Conservation (phyloP, 2,888 invertebrate genomes). For the Drosophila ochracea region DNA sequence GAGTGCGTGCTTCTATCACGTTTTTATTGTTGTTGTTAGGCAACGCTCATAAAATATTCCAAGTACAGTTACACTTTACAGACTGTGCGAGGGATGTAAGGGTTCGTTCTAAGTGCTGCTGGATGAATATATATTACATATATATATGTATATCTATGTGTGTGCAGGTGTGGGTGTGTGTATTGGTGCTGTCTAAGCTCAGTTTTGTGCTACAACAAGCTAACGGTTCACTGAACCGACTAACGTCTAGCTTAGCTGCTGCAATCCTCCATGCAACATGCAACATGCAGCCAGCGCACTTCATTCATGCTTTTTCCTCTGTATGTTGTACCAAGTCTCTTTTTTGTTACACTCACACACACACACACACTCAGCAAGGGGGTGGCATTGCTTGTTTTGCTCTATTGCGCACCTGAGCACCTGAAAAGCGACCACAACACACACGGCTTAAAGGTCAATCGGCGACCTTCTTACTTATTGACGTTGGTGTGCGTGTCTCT, state of each 20-base stretch:
- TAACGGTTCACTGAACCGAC: conserved; percentile 72
- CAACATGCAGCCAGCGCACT: conserved; percentile 48
- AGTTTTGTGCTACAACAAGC: conserved; percentile 42
- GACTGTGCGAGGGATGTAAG: conserved; percentile 10
- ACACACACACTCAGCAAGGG: conserved; percentile 2
- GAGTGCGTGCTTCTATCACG: conserved; percentile 29
- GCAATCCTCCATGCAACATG: conserved; percentile 39
- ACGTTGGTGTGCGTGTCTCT: conserved; percentile 55
- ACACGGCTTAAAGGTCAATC: conserved; percentile 69
- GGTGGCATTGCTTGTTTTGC: neutral
- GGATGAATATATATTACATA: neutral
- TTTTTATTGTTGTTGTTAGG: conserved; percentile 41
- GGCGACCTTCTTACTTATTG: conserved; percentile 64
- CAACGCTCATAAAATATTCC: conserved; percentile 78
- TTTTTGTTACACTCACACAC: conserved; percentile 34
- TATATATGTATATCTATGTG: neutral
- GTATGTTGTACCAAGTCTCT: conserved; percentile 29
- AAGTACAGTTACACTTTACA: conserved; percentile 76
- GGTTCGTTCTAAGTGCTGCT: conserved; percentile 20
- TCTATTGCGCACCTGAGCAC: conserved; percentile 17
- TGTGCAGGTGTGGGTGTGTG: neutral
- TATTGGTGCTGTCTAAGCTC: conserved; percentile 20
- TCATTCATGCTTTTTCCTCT: conserved; percentile 15
- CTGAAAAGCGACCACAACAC: conserved; percentile 14
- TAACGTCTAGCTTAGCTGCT: conserved; percentile 71